Evolutionary conservation across 2,113 vertebrate genomes (phyloP), one percentile per base, ranked within the genome.

Genomic region (Salvator merianae): DNA sequence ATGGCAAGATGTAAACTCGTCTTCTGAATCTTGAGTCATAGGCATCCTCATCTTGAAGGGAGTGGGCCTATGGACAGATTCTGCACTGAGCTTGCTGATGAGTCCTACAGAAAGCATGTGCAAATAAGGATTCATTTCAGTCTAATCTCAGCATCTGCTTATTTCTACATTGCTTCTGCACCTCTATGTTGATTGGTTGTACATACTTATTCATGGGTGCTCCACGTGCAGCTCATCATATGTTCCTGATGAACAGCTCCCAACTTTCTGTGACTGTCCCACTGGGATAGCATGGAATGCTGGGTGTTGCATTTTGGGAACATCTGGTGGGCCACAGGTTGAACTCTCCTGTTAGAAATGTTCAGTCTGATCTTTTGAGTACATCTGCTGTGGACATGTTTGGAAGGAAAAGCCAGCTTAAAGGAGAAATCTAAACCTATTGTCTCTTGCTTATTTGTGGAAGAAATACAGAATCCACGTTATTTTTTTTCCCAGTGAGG

Each of bases 401-500:
- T 66, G 12, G 65, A 26, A 43, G 2, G 26, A n/a, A 26, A 18
- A 7, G n/a, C 3, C 8, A 1, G 10, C 16, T 53, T 14, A 59
- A 72, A 3, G 40, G 32, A 9, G n/a, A 8, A 10, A 7, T 69
- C 34, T 53, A 10, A 80, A 47, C n/a, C 22, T 34, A 24, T 59
- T 34, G 32, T 38, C 10, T 68, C 20, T 20, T 80, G n/a, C 43
- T 81, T 34, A 16, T 70, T 53, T 50, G 79, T n/a, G 22, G 43
- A 77, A 84, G 12, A 14, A 20, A 75, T 82, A 4, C 59, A 13
- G 22, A 7, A 84, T 14, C 50, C 14, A 16, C 5, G 86, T 59
- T 59, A 76, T 81, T 24, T 85, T 88, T 85, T 78, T 26, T 76
- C 16, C 55, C 16, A 50, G 53, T 2, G 71, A 30, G 50, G 22